These are phyloP conservation scores for Zelleria hepariella DNA, from an alignment of 2,888 invertebrate genomes.

Conservation along the genomic window DNA sequence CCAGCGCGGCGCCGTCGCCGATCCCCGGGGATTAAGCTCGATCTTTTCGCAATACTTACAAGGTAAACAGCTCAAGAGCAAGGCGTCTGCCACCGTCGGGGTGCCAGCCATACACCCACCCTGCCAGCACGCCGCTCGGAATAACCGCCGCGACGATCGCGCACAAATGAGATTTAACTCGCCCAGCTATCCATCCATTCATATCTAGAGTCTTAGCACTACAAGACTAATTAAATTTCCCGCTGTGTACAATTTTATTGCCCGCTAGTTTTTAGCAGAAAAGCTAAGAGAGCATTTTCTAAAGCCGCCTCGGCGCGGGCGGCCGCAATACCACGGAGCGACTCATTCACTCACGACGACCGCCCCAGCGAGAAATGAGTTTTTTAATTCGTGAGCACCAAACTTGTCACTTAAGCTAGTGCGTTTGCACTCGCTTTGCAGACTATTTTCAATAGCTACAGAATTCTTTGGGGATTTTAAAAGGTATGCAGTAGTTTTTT, in stretches of 20 bases:
- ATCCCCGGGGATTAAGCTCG: constrained; percentile 65
- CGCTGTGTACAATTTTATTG: neutral
- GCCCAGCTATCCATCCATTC: neutral
- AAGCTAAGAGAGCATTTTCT: neutral
- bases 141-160: constrained; percentile 24
- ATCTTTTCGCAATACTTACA: constrained; percentile 68
- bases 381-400: constrained; percentile 19
- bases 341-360: constrained; percentile 14
- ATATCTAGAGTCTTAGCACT: neutral
- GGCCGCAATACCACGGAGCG: constrained; percentile 11
- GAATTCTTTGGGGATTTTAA: neutral
- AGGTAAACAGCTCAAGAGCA: constrained; percentile 49
- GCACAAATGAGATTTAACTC: constrained; percentile 10
- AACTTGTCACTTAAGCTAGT: constrained; percentile 9
- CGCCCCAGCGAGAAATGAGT: constrained; percentile 18
- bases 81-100: too few species aligned
- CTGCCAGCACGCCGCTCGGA: constrained; percentile 19
- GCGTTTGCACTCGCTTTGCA: neutral
- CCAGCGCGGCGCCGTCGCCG: constrained; percentile 48
- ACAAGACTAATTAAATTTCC: neutral
- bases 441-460: neutral
- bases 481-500: neutral
- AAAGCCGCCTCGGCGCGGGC: constrained; percentile 8
- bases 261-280: neutral
- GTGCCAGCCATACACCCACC: too few species aligned